Percentiles rank a stretch among this genome's conserved stretches.
Conservation (phyloP, 2,888 invertebrate species). For the Euplexia lucipara region DNA sequence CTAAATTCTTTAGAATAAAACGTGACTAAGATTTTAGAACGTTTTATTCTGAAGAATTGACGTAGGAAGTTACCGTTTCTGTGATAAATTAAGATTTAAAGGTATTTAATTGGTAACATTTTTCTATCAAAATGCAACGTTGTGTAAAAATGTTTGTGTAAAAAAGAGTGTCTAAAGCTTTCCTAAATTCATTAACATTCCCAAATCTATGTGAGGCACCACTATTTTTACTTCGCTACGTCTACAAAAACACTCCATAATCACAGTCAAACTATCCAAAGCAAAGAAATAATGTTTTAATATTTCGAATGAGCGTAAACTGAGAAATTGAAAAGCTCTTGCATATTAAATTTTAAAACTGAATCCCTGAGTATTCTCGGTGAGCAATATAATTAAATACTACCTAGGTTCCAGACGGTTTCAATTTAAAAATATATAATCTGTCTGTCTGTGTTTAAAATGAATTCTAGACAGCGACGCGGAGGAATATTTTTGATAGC, state of each 20-base stretch:
- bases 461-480: neutral
- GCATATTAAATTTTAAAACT: slow-evolving; percentile 61
- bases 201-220: too few species aligned
- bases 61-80: too few species aligned
- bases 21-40: too few species aligned
- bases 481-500: neutral
- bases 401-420: slow-evolving; percentile 34
- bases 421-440: slow-evolving; percentile 24
- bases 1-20: too few species aligned
- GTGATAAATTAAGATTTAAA: too few species aligned
- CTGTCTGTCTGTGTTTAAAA: slow-evolving; percentile 21
- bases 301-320: slow-evolving; percentile 32
- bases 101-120: too few species aligned
- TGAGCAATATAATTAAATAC: slow-evolving; percentile 58
- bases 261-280: neutral
- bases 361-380: slow-evolving; percentile 43
- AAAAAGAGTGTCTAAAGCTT: too few species aligned
- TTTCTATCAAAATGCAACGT: too few species aligned
- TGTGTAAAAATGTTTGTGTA: too few species aligned
- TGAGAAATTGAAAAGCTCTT: slow-evolving; percentile 56
- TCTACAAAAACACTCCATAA: neutral
- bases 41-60: too few species aligned
- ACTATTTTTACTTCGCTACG: too few species aligned
- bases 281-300: slow-evolving; percentile 39
- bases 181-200: too few species aligned